These are phyloP conservation scores for Anguilla marmorata DNA, from an alignment of 2,797 vertebrate species.

Conservation along the genomic window DNA sequence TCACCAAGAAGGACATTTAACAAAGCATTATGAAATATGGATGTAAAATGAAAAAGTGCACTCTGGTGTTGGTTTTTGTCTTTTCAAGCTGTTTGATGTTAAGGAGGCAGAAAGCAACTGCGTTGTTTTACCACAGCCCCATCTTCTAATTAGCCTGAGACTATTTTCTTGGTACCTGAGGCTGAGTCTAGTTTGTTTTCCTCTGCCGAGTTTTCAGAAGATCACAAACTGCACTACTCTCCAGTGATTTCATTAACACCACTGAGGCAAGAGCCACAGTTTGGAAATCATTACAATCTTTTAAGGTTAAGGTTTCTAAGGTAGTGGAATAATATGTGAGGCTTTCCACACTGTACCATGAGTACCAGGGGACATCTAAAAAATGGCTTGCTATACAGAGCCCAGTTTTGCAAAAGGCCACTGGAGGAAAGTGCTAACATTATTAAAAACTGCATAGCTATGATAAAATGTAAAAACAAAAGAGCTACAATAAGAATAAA, in stretches of 20 bases:
- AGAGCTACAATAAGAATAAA: not conserved
- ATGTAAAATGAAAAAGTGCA: not conserved
- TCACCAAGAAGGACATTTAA: not conserved
- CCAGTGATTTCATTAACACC: constrained; percentile 11
- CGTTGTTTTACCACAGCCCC: not conserved
- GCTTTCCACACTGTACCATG: not conserved
- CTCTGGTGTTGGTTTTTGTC: not conserved
- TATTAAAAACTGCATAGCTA: not conserved
- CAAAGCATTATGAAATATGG: not conserved
- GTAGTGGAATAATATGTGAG: not conserved
- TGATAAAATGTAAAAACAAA: not conserved
- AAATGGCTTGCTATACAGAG: not conserved
- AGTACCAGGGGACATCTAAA: not conserved
- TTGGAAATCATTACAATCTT: constrained; percentile 3
- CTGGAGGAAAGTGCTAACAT: not conserved
- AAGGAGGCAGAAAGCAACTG: not conserved
- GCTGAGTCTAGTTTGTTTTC: not conserved
- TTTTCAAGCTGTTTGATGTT: not conserved
- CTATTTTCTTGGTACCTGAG: not conserved
- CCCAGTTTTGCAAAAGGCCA: not conserved
- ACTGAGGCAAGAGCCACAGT: not conserved
- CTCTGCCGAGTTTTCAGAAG: not conserved
- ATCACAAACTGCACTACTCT: not conserved
- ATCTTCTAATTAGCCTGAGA: not conserved
- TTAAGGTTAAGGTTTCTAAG: not conserved